Evolutionary conservation across 2,797 vertebrate species (phyloP).

Genomic region (Scolopax rusticola): DNA sequence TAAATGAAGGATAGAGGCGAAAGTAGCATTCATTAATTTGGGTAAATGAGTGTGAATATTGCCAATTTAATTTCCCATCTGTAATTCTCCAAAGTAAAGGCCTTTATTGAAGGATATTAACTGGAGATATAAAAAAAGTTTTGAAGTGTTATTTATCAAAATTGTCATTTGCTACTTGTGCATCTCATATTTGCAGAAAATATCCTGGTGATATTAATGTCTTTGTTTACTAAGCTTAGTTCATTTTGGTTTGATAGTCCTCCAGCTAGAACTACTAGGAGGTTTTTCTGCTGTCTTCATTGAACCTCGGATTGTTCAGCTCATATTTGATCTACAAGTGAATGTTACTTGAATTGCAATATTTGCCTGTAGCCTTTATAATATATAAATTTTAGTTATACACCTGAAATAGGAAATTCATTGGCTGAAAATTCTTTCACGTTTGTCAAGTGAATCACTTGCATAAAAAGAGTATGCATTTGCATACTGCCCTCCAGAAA

Average conservation of each 20-base stretch:
- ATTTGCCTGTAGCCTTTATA: slow-evolving; percentile 13
- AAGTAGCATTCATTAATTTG: neutral
- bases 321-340: neutral
- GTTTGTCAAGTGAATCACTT: slow-evolving; percentile 46
- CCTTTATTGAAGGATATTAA: neutral
- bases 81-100: neutral
- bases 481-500: neutral
- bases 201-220: neutral
- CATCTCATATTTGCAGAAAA: neutral
- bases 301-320: neutral
- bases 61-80: neutral
- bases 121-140: neutral
- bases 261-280: neutral
- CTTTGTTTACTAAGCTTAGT: neutral
- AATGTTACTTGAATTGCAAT: slow-evolving; percentile 21
- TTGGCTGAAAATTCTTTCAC: slow-evolving; percentile 49
- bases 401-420: slow-evolving; percentile 15
- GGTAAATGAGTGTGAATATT: slow-evolving; percentile 4
- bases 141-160: neutral
- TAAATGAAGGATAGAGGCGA: neutral
- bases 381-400: slow-evolving; percentile 21
- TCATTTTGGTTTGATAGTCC: neutral
- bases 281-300: neutral
- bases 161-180: neutral
- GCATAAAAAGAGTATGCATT: neutral